Evolutionary conservation across 1,140 invertebrate species (phyloP).

Genomic region (Drosophila navojoa): DNA sequence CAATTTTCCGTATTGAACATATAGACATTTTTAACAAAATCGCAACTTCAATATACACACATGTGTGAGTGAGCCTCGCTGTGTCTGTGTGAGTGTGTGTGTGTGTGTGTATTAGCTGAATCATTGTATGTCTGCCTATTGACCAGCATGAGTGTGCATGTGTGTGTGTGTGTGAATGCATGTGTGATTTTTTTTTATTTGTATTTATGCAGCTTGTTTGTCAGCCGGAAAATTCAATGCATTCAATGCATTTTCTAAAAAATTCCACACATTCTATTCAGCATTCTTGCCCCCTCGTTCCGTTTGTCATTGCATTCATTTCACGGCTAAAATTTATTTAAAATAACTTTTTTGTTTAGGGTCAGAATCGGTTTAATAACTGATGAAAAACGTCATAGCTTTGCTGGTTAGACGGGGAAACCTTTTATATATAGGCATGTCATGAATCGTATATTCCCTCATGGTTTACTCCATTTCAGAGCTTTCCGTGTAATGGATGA

Average conservation of each 20-base stretch:
- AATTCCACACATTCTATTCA: constrained; percentile 1
- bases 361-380: neutral
- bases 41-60: constrained; percentile 51
- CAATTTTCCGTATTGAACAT: constrained; percentile 79
- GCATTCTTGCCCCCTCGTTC: neutral
- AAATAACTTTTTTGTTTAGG: no score
- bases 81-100: constrained; percentile 22
- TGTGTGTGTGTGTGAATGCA: constrained; percentile 42
- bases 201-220: constrained; percentile 82
- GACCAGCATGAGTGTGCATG: constrained; percentile 44
- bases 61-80: constrained; percentile 16
- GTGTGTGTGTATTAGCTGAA: constrained; percentile 25
- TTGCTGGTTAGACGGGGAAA: neutral
- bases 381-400: neutral
- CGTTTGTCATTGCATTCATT: constrained; percentile 24
- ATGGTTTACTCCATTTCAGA: constrained; percentile 84
- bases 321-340: constrained; percentile 47
- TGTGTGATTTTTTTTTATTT: constrained; percentile 71
- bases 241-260: constrained; percentile 60
- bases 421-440: neutral
- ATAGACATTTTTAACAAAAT: constrained; percentile 80
- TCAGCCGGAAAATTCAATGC: constrained; percentile 78
- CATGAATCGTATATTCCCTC: neutral
- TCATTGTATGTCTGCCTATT: constrained; percentile 36
- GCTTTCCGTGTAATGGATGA: constrained; percentile 96